phyloP scores from a whole-genome alignment of 2,888 invertebrate genomes.

The Drosophila heteroneura region DNA sequence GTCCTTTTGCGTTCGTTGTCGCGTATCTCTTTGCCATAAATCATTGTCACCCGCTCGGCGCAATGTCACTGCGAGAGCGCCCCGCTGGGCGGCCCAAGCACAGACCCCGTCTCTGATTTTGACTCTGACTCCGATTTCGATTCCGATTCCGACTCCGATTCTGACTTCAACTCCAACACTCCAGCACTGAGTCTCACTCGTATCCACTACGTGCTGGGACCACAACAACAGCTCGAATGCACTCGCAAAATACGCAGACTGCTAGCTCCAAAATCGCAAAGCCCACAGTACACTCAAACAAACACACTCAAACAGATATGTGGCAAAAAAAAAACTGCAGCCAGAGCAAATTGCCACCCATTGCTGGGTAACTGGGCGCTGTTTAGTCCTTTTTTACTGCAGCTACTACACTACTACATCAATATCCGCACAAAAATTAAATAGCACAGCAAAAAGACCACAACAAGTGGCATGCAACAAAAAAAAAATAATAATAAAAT shows the following conservation, averaged over 20 bases:
- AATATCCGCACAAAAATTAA: constrained; percentile 66
- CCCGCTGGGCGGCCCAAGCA: constrained; percentile 76
- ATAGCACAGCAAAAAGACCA: constrained; percentile 57
- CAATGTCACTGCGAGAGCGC: constrained; percentile 82
- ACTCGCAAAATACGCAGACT: constrained; percentile 54
- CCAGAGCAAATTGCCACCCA: constrained; percentile 70
- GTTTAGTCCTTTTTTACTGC: constrained; percentile 64
- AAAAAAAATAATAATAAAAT: neutral
- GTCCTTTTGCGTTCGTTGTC: constrained; percentile 79
- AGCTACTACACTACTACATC: constrained; percentile 55
- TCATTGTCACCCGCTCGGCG: constrained; percentile 84
- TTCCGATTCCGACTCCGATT: constrained; percentile 11
- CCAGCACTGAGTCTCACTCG: constrained; percentile 18
- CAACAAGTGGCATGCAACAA: constrained; percentile 60
- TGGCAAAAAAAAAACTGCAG: constrained; percentile 53
- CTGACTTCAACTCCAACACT: constrained; percentile 9
- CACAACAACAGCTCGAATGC: constrained; percentile 47
- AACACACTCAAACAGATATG: constrained; percentile 7
- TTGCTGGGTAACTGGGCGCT: constrained; percentile 40
- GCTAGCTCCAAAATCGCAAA: constrained; percentile 52
- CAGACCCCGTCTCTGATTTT: constrained; percentile 17
- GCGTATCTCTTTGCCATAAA: constrained; percentile 84
- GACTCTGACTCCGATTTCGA: constrained; percentile 9
- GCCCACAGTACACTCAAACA: constrained; percentile 29
- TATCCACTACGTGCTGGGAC: constrained; percentile 29